Conservation (phyloP, 2,797 vertebrate species). For the Coilia nasus region DNA sequence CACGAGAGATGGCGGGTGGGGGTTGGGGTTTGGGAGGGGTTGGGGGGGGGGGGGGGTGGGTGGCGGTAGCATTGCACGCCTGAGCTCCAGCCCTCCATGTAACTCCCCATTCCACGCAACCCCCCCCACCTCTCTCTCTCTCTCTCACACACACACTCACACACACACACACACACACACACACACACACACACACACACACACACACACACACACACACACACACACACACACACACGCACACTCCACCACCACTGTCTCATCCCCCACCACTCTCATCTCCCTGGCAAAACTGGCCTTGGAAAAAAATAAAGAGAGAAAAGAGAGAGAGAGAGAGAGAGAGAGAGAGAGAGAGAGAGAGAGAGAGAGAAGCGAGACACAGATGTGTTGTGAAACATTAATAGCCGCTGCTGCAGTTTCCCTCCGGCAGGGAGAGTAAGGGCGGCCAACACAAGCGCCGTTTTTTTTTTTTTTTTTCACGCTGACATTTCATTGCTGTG, state of each 20-base stretch:
- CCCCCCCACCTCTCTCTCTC: slow-evolving; percentile 34
- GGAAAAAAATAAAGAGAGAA: slow-evolving; percentile 38
- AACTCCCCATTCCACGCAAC: no score
- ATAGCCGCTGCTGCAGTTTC: slow-evolving; percentile 69
- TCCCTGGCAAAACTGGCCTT: slow-evolving; percentile 65
- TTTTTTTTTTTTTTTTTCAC: slow-evolving; percentile 50
- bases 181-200: slow-evolving; percentile 5
- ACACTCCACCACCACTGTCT: neutral
- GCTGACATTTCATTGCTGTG: slow-evolving; percentile 64
- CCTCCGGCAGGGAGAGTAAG: slow-evolving; percentile 62
- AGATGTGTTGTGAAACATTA: slow-evolving; percentile 77
- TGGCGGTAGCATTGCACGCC: slow-evolving; percentile 55
- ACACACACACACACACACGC: neutral
- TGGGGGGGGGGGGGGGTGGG: neutral
- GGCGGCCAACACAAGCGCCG: slow-evolving; percentile 53
- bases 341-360: slow-evolving; percentile 35
- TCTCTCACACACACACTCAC: neutral
- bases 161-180: slow-evolving; percentile 8
- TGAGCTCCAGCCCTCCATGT: slow-evolving; percentile 16
- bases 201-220: slow-evolving; percentile 17
- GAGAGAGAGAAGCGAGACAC: slow-evolving; percentile 45
- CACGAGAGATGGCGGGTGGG: slow-evolving; percentile 37
- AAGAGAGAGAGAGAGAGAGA: slow-evolving; percentile 29
- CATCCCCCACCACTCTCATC: slow-evolving; percentile 30
- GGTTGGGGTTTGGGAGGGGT: neutral